Base-by-base conservation (phyloP, 2,888 invertebrate genomes). In the Megamerina dolium region DNA sequence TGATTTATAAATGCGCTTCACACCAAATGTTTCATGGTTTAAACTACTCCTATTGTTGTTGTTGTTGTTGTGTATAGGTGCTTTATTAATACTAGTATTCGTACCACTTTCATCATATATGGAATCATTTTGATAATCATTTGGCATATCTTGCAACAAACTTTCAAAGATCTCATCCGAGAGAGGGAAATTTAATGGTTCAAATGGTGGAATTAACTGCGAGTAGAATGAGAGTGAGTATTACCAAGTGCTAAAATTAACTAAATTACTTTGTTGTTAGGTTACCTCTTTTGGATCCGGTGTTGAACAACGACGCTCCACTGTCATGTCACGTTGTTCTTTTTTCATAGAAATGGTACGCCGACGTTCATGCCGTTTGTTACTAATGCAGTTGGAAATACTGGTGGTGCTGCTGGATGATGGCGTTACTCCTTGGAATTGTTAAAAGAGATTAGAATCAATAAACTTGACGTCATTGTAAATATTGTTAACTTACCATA, bases 181-280 rank as follows among this genome's bases (percentile, higher is more conserved):
- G 37, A 90, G 73, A 5, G 90, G 90, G 72, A 89, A 90, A 50
- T 70, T 70, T 37, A 88, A 76, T 29, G 82, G 79, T 46, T 88
- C 85, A 68, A 82, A 88, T 10, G 90, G 87, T 52, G 80, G 75
- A 61, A 85, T 78, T 58, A 73, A 67, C 79, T 81, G 74, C 21
- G 73, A 61, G 52, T 61, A 64, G 13, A 16, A 21, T 32, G 10
- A 13, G 23, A 23, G 23, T 8, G 6, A 8, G 10, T 23, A 23
- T n/a, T n/a, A n/a, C n/a, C n/a, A n/a, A n/a, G n/a, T n/a, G n/a
- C n/a, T n/a, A n/a, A n/a, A n/a, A n/a, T n/a, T n/a, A n/a, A n/a
- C n/a, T n/a, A n/a, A n/a, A n/a, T n/a, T n/a, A n/a, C n/a, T 10
- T 5, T 4, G n/a, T n/a, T n/a, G 12, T 42, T 41, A 19, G n/a